Percentiles rank a stretch among this genome's conserved stretches.
These are phyloP conservation scores for Calameuta filiformis DNA, from an alignment of 2,888 invertebrate genomes.

Conservation along the genomic window DNA sequence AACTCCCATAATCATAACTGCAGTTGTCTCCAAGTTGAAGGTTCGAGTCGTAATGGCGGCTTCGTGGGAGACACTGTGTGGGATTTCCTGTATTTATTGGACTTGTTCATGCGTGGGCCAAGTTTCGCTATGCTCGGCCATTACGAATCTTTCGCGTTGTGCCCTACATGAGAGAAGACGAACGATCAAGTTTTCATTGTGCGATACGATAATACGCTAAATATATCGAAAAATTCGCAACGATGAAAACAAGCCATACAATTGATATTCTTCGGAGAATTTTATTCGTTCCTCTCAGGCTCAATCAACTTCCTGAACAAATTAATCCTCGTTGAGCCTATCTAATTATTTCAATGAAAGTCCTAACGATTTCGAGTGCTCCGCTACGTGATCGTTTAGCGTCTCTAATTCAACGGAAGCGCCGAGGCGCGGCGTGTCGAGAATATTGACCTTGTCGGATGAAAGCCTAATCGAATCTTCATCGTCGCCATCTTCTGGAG, in stretches of 20 bases:
- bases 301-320: neutral
- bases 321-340: neutral
- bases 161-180: neutral
- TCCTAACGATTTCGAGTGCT: neutral
- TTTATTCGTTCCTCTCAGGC: neutral
- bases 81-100: constrained; percentile 14
- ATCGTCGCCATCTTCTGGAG: neutral
- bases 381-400: neutral
- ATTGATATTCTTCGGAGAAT: too few relatives aligned
- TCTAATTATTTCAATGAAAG: neutral
- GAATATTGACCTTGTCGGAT: neutral
- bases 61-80: constrained; percentile 14
- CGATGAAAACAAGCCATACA: neutral
- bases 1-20: constrained; percentile 44
- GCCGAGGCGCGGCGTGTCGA: neutral
- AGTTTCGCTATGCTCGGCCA: neutral
- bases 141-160: neutral
- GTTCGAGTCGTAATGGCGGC: constrained; percentile 14
- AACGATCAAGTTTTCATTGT: neutral
- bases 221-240: neutral
- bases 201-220: neutral
- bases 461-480: neutral
- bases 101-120: constrained; percentile 3
- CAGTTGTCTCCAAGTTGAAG: constrained; percentile 31
- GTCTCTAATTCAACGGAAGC: neutral